Evolutionary conservation across 2,888 invertebrate species (phyloP), one percentile per base, ranked within the genome.

Genomic region (Rambutsinella grinnellia): DNA sequence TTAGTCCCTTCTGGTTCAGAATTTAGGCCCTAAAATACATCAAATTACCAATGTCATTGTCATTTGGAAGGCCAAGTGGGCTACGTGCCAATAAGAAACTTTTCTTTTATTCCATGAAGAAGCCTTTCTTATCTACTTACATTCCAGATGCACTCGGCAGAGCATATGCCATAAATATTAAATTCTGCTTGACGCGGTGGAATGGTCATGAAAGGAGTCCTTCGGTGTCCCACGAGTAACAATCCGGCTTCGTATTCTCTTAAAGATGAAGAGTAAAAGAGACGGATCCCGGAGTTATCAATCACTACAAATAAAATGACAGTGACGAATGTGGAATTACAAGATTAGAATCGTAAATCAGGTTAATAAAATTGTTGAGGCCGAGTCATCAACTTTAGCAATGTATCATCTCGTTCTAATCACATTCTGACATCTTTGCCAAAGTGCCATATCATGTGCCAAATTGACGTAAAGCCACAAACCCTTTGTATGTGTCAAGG

Each of bases 111-210:
- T n/a, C n/a, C n/a, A n/a, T n/a, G n/a, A n/a, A n/a, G n/a, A n/a
- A 13, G 46, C 15, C 10, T 10, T 15, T 10, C 15, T 44, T 15
- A 15, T 44, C 15, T n/a, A n/a, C 87, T 88, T 86, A 95, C 95
- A 87, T 91, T 90, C 83, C 91, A 90, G 10, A 94, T 93, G 84
- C 95, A 96, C 21, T 92, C 92, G 0, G 92, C 90, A 63, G 92
- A 92, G 86, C 96, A 96, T 68, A 94, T 93, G 3, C 95, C 95
- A 0, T 93, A 92, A 21, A 94, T 93, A 44, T 91, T 90, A 86
- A 93, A 95, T 61, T 91, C 89, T 56, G 89, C 89, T 85, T 94
- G 94, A 66, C 90, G 89, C 0, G 96, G 95, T 3, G 96, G 96
- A 28, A 96, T 92, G 53, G 95, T 90, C 86, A 95, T 93, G 6